Evolutionary conservation across 2,888 invertebrate genomes (phyloP), one percentile per base, ranked within the genome.

Genomic region (Epinotia ramella): DNA sequence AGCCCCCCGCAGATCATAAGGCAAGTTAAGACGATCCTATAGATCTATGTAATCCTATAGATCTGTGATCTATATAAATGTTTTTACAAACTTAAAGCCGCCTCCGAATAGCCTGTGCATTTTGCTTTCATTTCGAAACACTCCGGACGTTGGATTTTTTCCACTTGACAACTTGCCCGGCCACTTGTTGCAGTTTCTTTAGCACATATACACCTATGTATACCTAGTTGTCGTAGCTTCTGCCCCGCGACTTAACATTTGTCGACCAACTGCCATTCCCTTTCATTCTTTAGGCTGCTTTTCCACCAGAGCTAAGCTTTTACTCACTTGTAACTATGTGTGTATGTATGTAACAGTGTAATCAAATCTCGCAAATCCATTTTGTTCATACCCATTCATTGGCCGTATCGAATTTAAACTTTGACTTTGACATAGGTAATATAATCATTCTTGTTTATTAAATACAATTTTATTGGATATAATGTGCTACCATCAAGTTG

Each of bases 121-220:
- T 71, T 64, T 28, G 66, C 74, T 71, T 74, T 71, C 74, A 71
- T 77, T 74, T 71, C 60, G 67, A 71, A 70, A 68, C 73, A 64
- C 20, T 62, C 72, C 72, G 76, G 76, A 68, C 72, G 69, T 72
- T 18, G 67, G 60, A 69, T 40, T 68, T 80, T 79, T 78, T 76
- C 66, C 74, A 66, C 65, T 57, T 62, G 68, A 44, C 56, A 49
- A 68, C 65, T 75, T 70, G 74, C 74, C 68, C 18, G 73, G 73
- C 74, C 24, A 67, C 77, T 76, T 76, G 57, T 68, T 79, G 64
- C 57, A 13, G 64, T 77, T 63, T 70, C 44, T 49, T 49, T 71
- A 28, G 13, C 12, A 53, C 24, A 66, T 13, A 20, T 40, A 40
- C 9, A 40, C 40, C 7, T 40, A 40, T 40, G 7, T n/a, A 40